Evolutionary conservation across 1,140 invertebrate species (phyloP), one percentile per base, ranked within the genome.

Genomic region (Cataglyphis hispanica): DNA sequence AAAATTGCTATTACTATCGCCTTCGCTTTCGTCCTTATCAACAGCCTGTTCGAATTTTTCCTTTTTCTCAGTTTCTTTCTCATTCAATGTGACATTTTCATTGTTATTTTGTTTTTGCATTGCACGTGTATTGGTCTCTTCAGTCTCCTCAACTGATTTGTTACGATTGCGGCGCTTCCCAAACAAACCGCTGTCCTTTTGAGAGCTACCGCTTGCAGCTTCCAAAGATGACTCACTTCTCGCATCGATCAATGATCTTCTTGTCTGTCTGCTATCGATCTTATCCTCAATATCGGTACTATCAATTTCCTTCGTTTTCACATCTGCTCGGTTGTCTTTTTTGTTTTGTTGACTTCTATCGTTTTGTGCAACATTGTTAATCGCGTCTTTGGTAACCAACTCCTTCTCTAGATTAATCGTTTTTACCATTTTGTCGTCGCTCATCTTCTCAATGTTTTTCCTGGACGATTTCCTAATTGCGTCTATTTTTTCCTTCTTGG

Each of bases 391-490:
- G 7, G 19, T 8, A 37, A 7, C 1, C 25, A 19, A 56, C 25
- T 84, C 63, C 19, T 69, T 85, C 6, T 78, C 86, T 1, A 34
- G 3, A 22, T 10, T 50, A 50, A 50, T 83, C 5, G 66, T 19
- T 63, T 87, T 63, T 1, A 50, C 0, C 13, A 81, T 22, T 22
- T 88, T 77, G 8, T 84, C 81, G 2, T 87, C 81, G 25, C 76
- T 76, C n/a, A 89, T 93, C 50, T 87, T 93, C 0, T 92, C 89
- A 0, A 72, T 60, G 13, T 88, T 93, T 63, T 92, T 92, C 56
- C 91, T 91, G 50, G 90, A 75, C 0, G 93, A 93, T 69, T 93
- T 93, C 78, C 91, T 91, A 27, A 89, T 16, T 1, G 34, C 31
- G 8, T 83, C 81, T 3, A 63, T 7, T 16, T 84, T 92, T 27